Evolutionary conservation across 2,888 invertebrate species (phyloP), one percentile per base, ranked within the genome.

Genomic region (Chrysodeixis includens): DNA sequence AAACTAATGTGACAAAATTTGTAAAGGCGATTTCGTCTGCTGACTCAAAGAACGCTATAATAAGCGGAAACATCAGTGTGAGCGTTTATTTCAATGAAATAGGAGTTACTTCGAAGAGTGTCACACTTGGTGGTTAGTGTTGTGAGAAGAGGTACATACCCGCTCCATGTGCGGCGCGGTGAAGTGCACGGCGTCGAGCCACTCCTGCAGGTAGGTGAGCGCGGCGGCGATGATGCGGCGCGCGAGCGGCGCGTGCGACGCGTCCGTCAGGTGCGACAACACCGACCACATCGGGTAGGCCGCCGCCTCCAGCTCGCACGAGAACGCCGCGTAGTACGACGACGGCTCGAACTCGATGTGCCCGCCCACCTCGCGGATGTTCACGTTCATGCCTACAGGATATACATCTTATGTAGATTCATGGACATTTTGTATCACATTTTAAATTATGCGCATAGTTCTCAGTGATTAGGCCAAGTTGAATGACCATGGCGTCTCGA

Each of bases 251-350:
- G 97, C 97, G 83, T 97, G 97, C 75, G 96, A 96, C 9, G 96
- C 95, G 85, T 97, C 97, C 69, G 97, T 96, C 40, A 99, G 95
- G 94, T 99, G 99, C 53, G 97, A 97, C 62, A 99, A 97, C 66
- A 99, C 96, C 14, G 99, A 98, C 99, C 99, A 99, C 99, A 99
- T 99, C 1, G 99, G 99, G 93, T 99, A 98, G 14, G 99, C 98
- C 83, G 98, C 98, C 26, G 99, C 99, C 94, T 99, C 99, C 79
- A 99, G 94, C 95, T 99, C 99, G 79, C 99, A 99, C 70, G 99
- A 98, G 95, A 99, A 99, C 32, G 99, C 99, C 55, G 99, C 99
- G 94, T 99, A 99, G 94, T 99, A 99, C 16, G 99, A 98, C 77
- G 98, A 98, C 52, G 99, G 99, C 92, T 99, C 99, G 95, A 98